Evolutionary conservation across 92 coral and sea anemone genomes (phyloP), one percentile per base, ranked within the genome.

Genomic region (Heliopora coerulea): DNA sequence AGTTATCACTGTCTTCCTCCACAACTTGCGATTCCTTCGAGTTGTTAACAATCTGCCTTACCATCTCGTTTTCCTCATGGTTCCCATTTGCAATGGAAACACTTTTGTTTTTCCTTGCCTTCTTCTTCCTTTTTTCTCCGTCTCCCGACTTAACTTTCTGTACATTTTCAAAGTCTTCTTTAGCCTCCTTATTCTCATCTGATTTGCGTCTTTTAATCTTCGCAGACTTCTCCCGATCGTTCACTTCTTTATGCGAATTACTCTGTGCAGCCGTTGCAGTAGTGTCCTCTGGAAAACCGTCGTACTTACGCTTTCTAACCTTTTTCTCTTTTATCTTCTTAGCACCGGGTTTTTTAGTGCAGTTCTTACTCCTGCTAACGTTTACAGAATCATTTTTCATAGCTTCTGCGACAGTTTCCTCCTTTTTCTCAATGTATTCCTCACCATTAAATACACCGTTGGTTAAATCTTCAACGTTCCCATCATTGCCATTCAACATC

Each of bases 71-170:
- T 46, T 44, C 49, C 52, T 7, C 15, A n/a, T 46, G 42, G 42
- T 11, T 37, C 11, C 4, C 42, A 37, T 37, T 15, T 46, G 10
- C 52, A 2, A 2, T 2, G 18, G 35, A 56, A 54, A 70, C 26
- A 30, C 18, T 17, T 30, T 79, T 68, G 31, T 19, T 23, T 20
- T 30, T 68, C 15, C 50, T 28, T 46, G 46, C 70, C 56, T 69
- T 70, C 65, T 46, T 35, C 4, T 18, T 25, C 65, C 31, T 35
- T 10, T 18, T 25, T 35, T 70, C 67, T 56, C 19, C 78, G 27
- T 27, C n/a, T 0, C 27, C 20, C 23, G 68, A 9, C 25, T 26
- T 41, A 0, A 62, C 28, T 17, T 23, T 14, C 25, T 62, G 27
- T 25, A 23, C 25, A 15, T 27, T 54, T 26, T 41, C 52, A 37